Evolutionary conservation across 2,797 vertebrate genomes (phyloP).

Genomic region (Rallus crepitans): DNA sequence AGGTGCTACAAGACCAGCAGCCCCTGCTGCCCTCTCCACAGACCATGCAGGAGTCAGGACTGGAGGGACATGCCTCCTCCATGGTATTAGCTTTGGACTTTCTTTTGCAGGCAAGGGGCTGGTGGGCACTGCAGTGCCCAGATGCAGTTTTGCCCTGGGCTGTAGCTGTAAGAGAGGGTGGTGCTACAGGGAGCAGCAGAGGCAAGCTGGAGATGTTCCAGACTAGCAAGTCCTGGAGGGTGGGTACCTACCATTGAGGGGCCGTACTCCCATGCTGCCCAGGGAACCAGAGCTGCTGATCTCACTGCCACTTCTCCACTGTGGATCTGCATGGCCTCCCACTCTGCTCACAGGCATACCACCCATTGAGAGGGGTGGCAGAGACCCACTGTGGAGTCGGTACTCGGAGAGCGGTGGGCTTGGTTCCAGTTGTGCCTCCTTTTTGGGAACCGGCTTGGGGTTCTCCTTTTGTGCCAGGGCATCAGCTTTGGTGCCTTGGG

Average conservation of each 20-base stretch:
- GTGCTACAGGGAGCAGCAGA: background rate
- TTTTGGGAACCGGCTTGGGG: constrained; percentile 72
- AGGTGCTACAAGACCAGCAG: background rate
- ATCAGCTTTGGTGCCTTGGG: constrained; percentile 25
- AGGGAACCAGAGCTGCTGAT: constrained; percentile 59
- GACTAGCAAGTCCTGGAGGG: background rate
- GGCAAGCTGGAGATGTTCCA: background rate
- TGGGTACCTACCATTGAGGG: constrained; percentile 85
- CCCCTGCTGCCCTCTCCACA: background rate
- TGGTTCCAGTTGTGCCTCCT: constrained; percentile 66
- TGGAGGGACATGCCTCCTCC: background rate
- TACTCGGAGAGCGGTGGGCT: constrained; percentile 75
- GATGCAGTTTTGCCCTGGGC: background rate
- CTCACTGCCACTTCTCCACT: constrained; percentile 76
- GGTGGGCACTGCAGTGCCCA: background rate
- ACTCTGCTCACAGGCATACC: constrained; percentile 78
- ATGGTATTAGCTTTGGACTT: background rate
- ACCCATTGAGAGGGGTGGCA: constrained; percentile 72
- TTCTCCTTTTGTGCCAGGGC: constrained; percentile 62
- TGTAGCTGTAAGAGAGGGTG: background rate
- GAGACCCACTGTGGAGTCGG: constrained; percentile 78
- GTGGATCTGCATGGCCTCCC: constrained; percentile 69
- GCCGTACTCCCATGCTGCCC: constrained; percentile 72
- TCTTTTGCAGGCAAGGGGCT: background rate
- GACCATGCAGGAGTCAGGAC: background rate